Conservation (phyloP, 2,888 invertebrate species). For the Yponomeuta cagnagella region DNA sequence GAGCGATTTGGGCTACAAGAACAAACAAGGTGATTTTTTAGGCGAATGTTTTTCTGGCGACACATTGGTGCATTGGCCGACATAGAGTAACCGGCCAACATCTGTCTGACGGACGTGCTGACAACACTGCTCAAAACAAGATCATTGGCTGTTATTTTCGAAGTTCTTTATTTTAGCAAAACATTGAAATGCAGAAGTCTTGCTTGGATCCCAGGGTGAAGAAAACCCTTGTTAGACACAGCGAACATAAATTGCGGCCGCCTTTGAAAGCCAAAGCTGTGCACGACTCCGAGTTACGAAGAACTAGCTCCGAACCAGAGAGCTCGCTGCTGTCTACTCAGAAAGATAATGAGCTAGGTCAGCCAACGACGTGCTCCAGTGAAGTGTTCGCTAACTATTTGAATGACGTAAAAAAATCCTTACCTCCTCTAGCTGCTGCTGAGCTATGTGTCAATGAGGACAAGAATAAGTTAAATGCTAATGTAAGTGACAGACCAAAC, state of each 20-base stretch:
- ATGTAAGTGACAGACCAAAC: constrained; percentile 35
- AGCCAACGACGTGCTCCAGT: constrained; percentile 58
- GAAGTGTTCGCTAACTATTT: constrained; percentile 54
- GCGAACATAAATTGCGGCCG: constrained; percentile 41
- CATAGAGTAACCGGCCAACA: too few relatives aligned
- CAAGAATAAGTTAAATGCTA: constrained; percentile 36
- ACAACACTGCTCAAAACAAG: background rate
- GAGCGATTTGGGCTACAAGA: too few relatives aligned
- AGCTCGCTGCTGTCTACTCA: constrained; percentile 23
- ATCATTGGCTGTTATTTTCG: background rate
- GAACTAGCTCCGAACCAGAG: constrained; percentile 25
- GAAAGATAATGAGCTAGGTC: constrained; percentile 39
- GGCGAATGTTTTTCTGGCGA: too few relatives aligned
- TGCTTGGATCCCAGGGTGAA: constrained; percentile 55
- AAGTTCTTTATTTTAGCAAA: background rate
- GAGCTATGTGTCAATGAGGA: constrained; percentile 35
- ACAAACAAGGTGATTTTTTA: too few relatives aligned
- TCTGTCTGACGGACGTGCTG: too few relatives aligned
- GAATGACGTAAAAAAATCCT: constrained; percentile 38
- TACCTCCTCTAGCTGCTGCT: constrained; percentile 29
- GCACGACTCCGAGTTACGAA: constrained; percentile 33
- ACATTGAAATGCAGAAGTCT: constrained; percentile 40
- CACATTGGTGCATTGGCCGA: too few relatives aligned
- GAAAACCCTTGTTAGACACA: constrained; percentile 56
- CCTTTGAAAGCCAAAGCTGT: constrained; percentile 31